These are phyloP conservation scores for Pteropus alecto DNA, from an alignment of 2,113 vertebrate species.

Conservation along the genomic window DNA sequence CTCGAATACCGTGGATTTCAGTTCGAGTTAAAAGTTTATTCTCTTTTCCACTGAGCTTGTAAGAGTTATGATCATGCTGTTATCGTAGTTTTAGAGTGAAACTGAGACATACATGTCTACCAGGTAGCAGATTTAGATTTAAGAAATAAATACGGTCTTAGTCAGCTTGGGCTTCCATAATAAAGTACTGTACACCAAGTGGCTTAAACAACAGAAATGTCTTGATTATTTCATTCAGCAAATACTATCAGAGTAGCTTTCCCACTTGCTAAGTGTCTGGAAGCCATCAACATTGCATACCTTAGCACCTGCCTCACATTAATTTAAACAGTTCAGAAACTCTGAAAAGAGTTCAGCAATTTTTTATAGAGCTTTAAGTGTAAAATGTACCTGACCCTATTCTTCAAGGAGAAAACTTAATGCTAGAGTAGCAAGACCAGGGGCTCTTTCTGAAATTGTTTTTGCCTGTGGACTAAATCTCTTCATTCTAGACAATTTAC, in stretches of 20 bases:
- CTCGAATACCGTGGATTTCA: not conserved
- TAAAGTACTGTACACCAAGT: not conserved
- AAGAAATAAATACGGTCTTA: not conserved
- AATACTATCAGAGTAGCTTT: not conserved
- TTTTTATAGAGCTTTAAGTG: not conserved
- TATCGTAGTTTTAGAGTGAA: not conserved
- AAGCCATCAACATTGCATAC: not conserved
- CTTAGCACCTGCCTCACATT: not conserved
- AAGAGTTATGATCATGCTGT: not conserved
- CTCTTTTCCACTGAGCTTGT: not conserved
- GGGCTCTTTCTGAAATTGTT: not conserved
- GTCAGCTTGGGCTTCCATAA: not conserved
- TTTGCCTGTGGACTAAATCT: constrained; percentile 5
- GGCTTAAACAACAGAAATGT: not conserved
- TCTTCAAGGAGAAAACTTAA: not conserved
- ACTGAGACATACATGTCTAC: not conserved
- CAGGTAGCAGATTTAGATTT: not conserved
- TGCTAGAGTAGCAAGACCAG: not conserved
- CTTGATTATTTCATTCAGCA: not conserved
- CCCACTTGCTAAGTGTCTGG: not conserved
- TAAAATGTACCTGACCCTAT: not conserved
- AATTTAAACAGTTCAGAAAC: not conserved
- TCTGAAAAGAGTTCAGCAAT: not conserved
- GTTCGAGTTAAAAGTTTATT: constrained; percentile 25
- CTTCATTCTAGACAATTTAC: not conserved